phyloP scores from a whole-genome alignment of 2,113 vertebrate genomes.

The Pteropus alecto region DNA sequence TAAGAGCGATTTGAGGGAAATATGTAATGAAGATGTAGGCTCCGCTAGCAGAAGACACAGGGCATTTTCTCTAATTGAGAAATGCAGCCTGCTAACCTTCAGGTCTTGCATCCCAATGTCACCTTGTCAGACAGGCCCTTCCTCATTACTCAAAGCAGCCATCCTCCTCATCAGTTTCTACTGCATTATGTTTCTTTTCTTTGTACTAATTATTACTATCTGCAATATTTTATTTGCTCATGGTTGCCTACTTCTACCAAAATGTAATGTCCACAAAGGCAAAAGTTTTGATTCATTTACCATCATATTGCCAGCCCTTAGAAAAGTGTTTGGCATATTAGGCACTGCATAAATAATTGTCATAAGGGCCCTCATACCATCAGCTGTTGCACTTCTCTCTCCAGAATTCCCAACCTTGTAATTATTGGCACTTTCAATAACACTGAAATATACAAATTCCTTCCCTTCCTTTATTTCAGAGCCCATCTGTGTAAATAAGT shows the following conservation, averaged over 20 bases:
- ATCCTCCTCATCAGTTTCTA: not conserved
- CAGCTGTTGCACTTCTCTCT: not conserved
- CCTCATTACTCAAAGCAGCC: not conserved
- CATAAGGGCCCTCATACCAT: not conserved
- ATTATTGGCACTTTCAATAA: not conserved
- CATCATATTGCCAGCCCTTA: not conserved
- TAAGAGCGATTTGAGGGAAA: not conserved
- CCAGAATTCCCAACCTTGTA: not conserved
- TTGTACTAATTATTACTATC: not conserved
- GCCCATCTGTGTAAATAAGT: not conserved
- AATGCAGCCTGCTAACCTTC: not conserved
- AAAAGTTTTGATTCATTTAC: not conserved
- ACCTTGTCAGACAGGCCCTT: not conserved
- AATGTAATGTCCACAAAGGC: not conserved
- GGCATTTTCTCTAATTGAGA: not conserved
- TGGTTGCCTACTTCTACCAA: not conserved
- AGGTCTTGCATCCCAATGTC: not conserved
- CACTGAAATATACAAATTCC: not conserved
- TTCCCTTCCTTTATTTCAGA: not conserved
- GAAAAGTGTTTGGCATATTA: not conserved
- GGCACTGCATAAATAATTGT: not conserved
- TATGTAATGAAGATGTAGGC: not conserved
- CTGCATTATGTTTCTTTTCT: not conserved
- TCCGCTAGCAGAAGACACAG: not conserved
- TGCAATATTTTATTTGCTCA: not conserved